Base-by-base conservation (phyloP, 2,113 vertebrate genomes). In the Crotalus tigris region DNA sequence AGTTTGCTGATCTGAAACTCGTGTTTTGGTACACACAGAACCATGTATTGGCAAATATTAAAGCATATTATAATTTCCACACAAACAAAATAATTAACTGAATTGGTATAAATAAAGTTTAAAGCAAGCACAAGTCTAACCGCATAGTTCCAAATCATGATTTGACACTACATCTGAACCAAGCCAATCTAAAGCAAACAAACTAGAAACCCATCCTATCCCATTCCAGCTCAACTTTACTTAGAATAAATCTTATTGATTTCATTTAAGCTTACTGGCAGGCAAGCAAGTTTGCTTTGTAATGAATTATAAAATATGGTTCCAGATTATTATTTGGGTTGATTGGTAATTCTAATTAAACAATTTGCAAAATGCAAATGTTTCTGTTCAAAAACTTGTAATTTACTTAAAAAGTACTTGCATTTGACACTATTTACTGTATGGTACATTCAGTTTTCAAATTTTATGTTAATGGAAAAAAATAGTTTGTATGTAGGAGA, bases 281-380 rank as follows among this genome's bases (percentile, higher is more conserved):
- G 87, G 23, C 23, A 93, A 92, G n/a, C 33, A 91, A 85, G 86
- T 81, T 92, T 23, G 49, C 90, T 91, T 91, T 86, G 24, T 9
- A 91, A 11, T 58, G 24, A 46, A 46, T 24, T 86, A 39, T 59
- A 85, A 44, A 85, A 4, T 57, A 46, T 23, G 13, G 46, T 59
- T 86, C 26, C 4, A 29, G 10, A 58, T 86, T 49, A n/a, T 29
- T 49, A 51, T 54, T 92, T 88, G 10, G 21, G 33, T 49, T 58
- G 33, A 23, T 51, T 85, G 23, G 44, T 59, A 85, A 89, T 51
- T 54, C 26, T 59, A 89, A 49, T 58, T 44, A 26, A 24, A 88
- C 29, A 69, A 64, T 54, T 49, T 29, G 13, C 26, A 33, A 92
- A 75, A 88, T 88, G 12, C 8, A 17, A 92, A 39, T 54, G 9